phyloP scores from a whole-genome alignment of 2,888 invertebrate species.

The Euproctis similis region DNA sequence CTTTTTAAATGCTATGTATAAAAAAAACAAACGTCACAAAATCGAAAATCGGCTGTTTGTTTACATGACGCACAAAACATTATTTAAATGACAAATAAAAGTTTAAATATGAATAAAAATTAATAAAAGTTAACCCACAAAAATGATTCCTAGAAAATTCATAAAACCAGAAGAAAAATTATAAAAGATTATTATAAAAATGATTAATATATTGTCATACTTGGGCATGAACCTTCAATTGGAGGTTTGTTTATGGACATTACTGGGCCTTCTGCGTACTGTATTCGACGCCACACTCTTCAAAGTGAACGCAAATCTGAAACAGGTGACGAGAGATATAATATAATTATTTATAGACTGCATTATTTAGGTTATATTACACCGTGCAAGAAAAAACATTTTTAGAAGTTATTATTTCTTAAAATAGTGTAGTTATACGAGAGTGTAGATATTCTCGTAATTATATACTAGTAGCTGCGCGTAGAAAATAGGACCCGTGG shows the following conservation, averaged over 20 bases:
- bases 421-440: no score
- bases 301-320: slow-evolving; percentile 70
- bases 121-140: slow-evolving; percentile 10
- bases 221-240: slow-evolving; percentile 66
- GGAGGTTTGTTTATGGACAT: slow-evolving; percentile 69
- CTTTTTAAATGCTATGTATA: no score
- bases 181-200: no score
- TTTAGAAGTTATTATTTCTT: no score
- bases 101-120: slow-evolving; percentile 8
- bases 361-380: no score
- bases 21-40: no score
- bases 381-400: no score
- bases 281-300: slow-evolving; percentile 74
- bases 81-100: slow-evolving; percentile 3
- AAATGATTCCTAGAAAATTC: slow-evolving; percentile 1
- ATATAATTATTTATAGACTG: slow-evolving; percentile 5
- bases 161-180: slow-evolving; percentile 6
- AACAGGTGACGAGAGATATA: slow-evolving; percentile 49
- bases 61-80: no score
- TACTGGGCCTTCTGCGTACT: slow-evolving; percentile 66
- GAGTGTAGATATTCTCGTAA: no score
- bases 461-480: no score
- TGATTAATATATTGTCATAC: slow-evolving; percentile 59
- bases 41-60: no score
- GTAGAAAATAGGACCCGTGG: no score